Evolutionary conservation across 2,113 vertebrate species (phyloP).

Genomic region (Peromyscus californicus): DNA sequence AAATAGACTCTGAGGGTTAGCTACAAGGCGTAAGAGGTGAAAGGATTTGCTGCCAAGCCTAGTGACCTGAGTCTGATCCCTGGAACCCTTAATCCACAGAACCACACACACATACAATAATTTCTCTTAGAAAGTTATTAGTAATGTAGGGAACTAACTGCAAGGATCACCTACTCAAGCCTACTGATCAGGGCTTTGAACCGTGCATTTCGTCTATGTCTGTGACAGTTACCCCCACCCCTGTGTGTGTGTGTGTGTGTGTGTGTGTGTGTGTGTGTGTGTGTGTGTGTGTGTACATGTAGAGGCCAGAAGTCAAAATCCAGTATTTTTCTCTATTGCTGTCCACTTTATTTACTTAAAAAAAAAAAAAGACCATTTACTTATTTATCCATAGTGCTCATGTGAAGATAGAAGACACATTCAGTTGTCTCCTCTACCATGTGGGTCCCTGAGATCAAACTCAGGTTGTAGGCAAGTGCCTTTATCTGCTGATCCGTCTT

Average conservation of each 20-base stretch:
- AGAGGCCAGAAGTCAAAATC: not conserved
- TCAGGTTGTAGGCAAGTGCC: not conserved
- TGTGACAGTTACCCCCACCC: not conserved
- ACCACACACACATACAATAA: not conserved
- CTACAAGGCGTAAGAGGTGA: not conserved
- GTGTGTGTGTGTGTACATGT: not conserved
- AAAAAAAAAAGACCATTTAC: not conserved
- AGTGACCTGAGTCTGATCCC: not conserved
- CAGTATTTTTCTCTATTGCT: not conserved
- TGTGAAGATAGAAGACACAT: not conserved
- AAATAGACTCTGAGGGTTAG: not conserved
- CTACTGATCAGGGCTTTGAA: slow-evolving; percentile 15
- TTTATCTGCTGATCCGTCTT: not conserved
- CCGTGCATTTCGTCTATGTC: not conserved
- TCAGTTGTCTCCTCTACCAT: not conserved
- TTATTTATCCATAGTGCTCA: not conserved
- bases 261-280: not conserved
- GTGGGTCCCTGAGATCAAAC: not conserved
- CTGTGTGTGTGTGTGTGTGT: not conserved
- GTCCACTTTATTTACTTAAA: not conserved
- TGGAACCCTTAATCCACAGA: not conserved
- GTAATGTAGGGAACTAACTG: not conserved
- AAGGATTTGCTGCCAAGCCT: not conserved
- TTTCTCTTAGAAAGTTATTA: not conserved
- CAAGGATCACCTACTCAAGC: not conserved